These are phyloP conservation scores for Intellagama lesueurii DNA, from an alignment of 2,797 vertebrate species.

Conservation along the genomic window DNA sequence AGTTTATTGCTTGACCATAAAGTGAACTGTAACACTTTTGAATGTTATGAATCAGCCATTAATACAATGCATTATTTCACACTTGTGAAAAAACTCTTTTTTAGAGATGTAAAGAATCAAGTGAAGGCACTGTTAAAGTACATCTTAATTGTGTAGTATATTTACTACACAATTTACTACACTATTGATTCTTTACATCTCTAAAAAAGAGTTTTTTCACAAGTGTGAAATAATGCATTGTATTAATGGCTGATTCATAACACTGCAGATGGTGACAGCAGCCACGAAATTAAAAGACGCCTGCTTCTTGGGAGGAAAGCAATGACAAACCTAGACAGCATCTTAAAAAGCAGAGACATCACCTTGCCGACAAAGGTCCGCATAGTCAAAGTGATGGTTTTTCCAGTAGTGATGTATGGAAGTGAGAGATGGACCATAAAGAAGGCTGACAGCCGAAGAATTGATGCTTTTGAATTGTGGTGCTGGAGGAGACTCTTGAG, in stretches of 20 bases:
- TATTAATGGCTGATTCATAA: not conserved
- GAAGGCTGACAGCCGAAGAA: too few relatives aligned
- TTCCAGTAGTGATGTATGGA: too few relatives aligned
- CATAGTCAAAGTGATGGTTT: too few relatives aligned
- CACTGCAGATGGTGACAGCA: too few relatives aligned
- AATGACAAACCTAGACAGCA: too few relatives aligned
- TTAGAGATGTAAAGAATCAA: not conserved
- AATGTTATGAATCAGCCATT: not conserved
- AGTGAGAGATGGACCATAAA: too few relatives aligned
- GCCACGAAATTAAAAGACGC: too few relatives aligned
- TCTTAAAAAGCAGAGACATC: too few relatives aligned
- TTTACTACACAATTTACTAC: not conserved
- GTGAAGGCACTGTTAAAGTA: not conserved
- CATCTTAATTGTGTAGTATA: not conserved
- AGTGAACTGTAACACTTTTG: not conserved
- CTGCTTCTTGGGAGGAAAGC: too few relatives aligned
- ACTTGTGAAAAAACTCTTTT: not conserved
- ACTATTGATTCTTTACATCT: not conserved
- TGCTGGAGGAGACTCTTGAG: too few relatives aligned
- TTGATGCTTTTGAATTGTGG: too few relatives aligned
- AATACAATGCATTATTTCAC: not conserved
- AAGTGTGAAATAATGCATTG: not conserved
- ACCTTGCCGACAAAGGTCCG: too few relatives aligned
- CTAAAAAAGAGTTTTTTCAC: not conserved
- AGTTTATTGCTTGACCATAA: not conserved